Evolutionary conservation across 37 sponge, comb jelly and placozoan genomes (phyloP).

Genomic region (Bolinopsis microptera): DNA sequence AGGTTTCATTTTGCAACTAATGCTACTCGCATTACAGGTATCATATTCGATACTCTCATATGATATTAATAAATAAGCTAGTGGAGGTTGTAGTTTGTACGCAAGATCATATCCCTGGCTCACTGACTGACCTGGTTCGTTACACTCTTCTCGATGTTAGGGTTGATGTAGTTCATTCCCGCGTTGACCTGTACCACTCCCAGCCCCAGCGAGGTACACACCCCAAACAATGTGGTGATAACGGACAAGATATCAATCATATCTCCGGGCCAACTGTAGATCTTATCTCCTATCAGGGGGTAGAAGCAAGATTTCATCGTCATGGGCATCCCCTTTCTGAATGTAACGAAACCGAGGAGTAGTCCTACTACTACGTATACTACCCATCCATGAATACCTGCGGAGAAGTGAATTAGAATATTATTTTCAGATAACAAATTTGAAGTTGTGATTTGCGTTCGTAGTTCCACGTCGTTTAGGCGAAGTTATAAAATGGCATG

Average conservation of each 20-base stretch:
- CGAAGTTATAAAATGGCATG: too few relatives aligned
- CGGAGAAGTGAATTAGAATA: neutral
- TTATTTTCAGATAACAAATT: neutral
- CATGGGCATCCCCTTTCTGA: conserved; percentile 48
- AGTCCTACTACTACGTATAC: conserved; percentile 12
- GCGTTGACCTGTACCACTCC: conserved; percentile 35
- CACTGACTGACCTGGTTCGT: neutral
- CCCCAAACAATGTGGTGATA: conserved; percentile 58
- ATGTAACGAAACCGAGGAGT: neutral
- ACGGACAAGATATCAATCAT: conserved; percentile 32
- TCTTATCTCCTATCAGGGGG: conserved; percentile 57
- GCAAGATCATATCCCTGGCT: too few relatives aligned
- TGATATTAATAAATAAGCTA: too few relatives aligned
- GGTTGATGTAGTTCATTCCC: neutral
- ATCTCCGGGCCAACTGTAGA: conserved; percentile 30
- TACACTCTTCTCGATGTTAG: conserved; percentile 4
- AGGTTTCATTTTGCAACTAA: too few relatives aligned
- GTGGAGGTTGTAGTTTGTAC: too few relatives aligned
- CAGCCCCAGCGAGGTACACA: conserved; percentile 33
- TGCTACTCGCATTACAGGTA: too few relatives aligned
- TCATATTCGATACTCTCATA: too few relatives aligned
- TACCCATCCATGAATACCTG: conserved; percentile 56
- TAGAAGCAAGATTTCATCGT: conserved; percentile 65
- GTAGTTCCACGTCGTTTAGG: too few relatives aligned
- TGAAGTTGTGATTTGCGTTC: too few relatives aligned